Conservation (phyloP, 2,797 vertebrate genomes). For the Chelmon rostratus region DNA sequence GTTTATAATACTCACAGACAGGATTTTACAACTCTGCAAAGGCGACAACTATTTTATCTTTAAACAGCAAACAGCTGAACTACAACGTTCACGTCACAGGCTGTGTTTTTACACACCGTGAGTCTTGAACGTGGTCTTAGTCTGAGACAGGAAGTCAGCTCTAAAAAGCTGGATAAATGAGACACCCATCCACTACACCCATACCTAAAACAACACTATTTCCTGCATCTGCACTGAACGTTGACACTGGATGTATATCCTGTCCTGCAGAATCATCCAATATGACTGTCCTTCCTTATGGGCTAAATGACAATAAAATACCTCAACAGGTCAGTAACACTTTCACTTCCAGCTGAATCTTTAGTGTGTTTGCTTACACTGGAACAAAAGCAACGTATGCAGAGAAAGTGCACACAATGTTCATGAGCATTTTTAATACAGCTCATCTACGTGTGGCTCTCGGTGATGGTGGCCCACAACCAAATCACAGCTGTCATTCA, state of each 20-base stretch:
- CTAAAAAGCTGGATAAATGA: neutral
- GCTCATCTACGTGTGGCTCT: conserved; percentile 8
- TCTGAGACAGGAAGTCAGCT: neutral
- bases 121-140: too few relatives aligned
- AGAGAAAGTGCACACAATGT: neutral
- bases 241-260: neutral
- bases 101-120: neutral
- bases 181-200: neutral
- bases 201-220: neutral
- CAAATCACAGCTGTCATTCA: conserved; percentile 74
- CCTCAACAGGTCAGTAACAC: neutral
- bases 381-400: neutral
- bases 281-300: neutral
- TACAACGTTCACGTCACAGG: neutral
- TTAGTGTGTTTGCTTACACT: neutral
- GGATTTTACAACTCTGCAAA: conserved; percentile 7
- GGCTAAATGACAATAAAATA: neutral
- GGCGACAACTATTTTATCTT: neutral
- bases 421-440: neutral
- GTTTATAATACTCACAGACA: neutral
- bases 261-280: conserved; percentile 4
- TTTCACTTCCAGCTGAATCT: conserved; percentile 8
- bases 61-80: neutral
- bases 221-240: too few relatives aligned
- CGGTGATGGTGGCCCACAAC: conserved; percentile 19